Base-by-base conservation (phyloP, 2,888 invertebrate species). In the Aquatica leii region DNA sequence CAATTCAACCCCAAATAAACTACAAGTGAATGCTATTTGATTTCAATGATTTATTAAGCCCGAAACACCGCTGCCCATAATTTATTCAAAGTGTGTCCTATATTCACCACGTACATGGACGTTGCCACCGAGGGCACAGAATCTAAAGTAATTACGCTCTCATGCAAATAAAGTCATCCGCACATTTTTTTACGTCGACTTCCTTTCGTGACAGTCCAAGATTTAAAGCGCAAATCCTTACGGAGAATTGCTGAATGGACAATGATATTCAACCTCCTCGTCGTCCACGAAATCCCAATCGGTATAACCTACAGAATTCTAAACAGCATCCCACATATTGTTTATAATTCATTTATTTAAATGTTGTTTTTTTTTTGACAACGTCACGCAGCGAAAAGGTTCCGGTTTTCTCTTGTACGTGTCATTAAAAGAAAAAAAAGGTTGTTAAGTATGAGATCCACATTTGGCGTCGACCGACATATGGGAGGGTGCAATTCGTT, bases 401-500 rank as follows among this genome's bases (percentile, higher is more conserved):
- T 12, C 60, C 55, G 35, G 56, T 46, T 56, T 56, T 50, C 61
- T 24, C 56, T 56, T 61, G 61, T 61, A 56, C n/a, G 48, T 56
- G 55, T 56, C 64, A 64, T 64, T 64, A 59, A 64, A 55, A 34
- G 55, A 59, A 63, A 64, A 64, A 24, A 51, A 18, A 46, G 46
- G 56, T 56, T 60, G 59, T 60, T 56, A 57, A 60, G 56, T 56
- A 56, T 41, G 59, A 54, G 54, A 56, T 60, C 52, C 65, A 55
- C 59, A 60, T 63, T 63, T 46, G 63, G 62, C 66, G 66, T 53
- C 60, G 49, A 59, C 63, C 63, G 56, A 66, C 66, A 66, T 66
- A 63, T 63, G 66, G 53, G 66, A 55, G 62, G 50, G 59, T 51
- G 63, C 63, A 66, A 66, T 66, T 63, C 63, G 63, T 66, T 66